These are phyloP conservation scores for Sternotherus odoratus DNA, from an alignment of 2,797 vertebrate species.

Conservation along the genomic window DNA sequence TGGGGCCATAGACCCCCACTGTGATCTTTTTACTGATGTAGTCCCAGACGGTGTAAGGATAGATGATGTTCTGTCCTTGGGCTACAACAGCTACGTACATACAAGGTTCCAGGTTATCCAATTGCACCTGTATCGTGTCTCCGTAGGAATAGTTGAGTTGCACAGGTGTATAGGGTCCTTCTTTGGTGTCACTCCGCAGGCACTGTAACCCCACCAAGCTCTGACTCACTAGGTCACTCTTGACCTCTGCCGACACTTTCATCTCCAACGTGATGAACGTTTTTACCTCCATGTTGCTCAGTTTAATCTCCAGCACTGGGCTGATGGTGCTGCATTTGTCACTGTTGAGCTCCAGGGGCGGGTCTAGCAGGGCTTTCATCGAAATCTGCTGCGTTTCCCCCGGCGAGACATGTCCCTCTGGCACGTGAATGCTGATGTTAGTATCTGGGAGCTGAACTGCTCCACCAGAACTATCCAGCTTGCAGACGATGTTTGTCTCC, in stretches of 20 bases:
- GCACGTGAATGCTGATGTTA: slow-evolving; percentile 90
- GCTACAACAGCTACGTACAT: slow-evolving; percentile 93
- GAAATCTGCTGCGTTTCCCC: slow-evolving; percentile 95
- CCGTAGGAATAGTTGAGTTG: slow-evolving; percentile 87
- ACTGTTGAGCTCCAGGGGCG: slow-evolving; percentile 92
- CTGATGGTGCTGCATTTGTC: slow-evolving; percentile 92
- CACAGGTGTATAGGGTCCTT: slow-evolving; percentile 89
- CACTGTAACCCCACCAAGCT: slow-evolving; percentile 88
- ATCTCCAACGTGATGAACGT: slow-evolving; percentile 91
- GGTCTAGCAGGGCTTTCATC: slow-evolving; percentile 94
- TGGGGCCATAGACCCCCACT: slow-evolving; percentile 93
- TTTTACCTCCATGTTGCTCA: slow-evolving; percentile 94
- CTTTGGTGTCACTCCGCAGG: slow-evolving; percentile 91
- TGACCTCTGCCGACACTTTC: slow-evolving; percentile 89
- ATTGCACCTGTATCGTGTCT: slow-evolving; percentile 92
- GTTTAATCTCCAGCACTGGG: slow-evolving; percentile 93
- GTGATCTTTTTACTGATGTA: slow-evolving; percentile 92
- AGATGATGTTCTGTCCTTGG: slow-evolving; percentile 84
- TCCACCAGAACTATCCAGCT: slow-evolving; percentile 91
- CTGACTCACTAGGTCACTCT: slow-evolving; percentile 80
- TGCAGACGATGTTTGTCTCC: slow-evolving; percentile 94
- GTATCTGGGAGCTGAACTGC: slow-evolving; percentile 95
- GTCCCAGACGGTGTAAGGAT: slow-evolving; percentile 92
- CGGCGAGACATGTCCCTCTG: slow-evolving; percentile 89
- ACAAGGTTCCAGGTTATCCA: slow-evolving; percentile 93